Conservation (phyloP, 2,113 vertebrate species). For the Dipodomys stephensi region DNA sequence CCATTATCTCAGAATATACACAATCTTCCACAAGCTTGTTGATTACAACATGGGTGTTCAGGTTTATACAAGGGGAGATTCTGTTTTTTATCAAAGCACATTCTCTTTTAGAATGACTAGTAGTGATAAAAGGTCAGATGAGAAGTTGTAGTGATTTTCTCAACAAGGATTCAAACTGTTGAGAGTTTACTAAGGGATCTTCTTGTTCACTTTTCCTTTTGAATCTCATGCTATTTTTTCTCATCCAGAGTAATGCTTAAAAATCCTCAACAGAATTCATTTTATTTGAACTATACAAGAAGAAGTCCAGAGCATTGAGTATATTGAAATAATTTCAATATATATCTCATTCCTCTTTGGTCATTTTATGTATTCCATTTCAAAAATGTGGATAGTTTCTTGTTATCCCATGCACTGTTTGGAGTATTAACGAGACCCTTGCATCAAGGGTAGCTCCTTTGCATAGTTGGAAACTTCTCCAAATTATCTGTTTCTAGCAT, state of each 20-base stretch:
- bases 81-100: neutral
- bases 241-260: neutral
- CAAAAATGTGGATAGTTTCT: constrained; percentile 23
- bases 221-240: neutral
- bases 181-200: neutral
- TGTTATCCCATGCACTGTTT: neutral
- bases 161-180: neutral
- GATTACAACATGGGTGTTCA: neutral
- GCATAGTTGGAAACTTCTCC: neutral
- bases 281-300: constrained; percentile 26
- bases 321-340: constrained; percentile 43
- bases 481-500: constrained; percentile 48
- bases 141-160: neutral
- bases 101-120: neutral
- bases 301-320: neutral
- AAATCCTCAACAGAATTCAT: constrained; percentile 5
- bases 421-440: neutral
- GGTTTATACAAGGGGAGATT: neutral
- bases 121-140: neutral
- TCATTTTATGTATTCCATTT: neutral
- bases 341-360: neutral
- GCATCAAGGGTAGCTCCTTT: neutral
- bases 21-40: neutral
- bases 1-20: neutral
- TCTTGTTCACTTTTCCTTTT: neutral